Conservation (phyloP, 2,888 invertebrate genomes). For the Drosophila bunnanda region DNA sequence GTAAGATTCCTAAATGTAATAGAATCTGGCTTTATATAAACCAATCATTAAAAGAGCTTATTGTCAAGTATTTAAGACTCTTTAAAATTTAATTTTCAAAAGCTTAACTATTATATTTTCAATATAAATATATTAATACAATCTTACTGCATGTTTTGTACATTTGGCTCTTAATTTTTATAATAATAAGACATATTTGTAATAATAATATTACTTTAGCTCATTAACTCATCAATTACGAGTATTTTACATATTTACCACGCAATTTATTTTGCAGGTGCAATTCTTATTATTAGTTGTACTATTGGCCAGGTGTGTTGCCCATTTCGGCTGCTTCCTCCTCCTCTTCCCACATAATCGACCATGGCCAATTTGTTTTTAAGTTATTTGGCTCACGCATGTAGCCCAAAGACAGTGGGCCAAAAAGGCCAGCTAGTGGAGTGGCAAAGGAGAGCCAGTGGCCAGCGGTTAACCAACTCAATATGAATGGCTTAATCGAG, state of each 20-base stretch:
- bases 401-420: conserved; percentile 40
- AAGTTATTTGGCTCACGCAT: conserved; percentile 70
- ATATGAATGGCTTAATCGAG: conserved; percentile 65
- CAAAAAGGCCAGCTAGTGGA: conserved; percentile 23
- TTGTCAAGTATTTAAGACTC: no score
- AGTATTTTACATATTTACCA: neutral
- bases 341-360: conserved; percentile 14
- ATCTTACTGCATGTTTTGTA: no score
- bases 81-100: no score
- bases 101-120: no score
- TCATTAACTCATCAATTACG: neutral
- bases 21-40: no score
- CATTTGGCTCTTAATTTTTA: no score
- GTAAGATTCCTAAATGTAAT: no score
- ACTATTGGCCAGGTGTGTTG: conserved; percentile 3
- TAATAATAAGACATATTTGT: no score
- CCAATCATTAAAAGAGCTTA: no score
- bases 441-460: conserved; percentile 7
- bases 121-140: no score
- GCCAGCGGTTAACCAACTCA: conserved; percentile 44
- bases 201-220: no score
- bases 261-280: conserved; percentile 19
- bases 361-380: conserved; percentile 45
- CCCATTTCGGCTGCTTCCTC: conserved; percentile 12
- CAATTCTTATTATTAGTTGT: conserved; percentile 7